Percentiles rank a stretch among this genome's conserved stretches.
Conservation (phyloP, 1,140 invertebrate genomes). For the Cotesia vestalis region DNA sequence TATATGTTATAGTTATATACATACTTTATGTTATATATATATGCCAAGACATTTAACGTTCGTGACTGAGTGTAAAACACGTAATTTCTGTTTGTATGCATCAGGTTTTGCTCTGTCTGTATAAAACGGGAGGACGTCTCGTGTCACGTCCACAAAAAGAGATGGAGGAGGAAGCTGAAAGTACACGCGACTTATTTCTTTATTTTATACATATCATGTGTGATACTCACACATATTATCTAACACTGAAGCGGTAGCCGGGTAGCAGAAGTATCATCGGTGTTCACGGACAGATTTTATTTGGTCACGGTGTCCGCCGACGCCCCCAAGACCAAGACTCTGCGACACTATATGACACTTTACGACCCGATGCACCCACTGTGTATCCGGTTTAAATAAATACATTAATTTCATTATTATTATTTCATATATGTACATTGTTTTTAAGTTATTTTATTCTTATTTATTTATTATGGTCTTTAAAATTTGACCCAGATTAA, state of each 20-base stretch:
- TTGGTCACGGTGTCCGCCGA: conserved; percentile 25
- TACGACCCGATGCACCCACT: conserved; percentile 26
- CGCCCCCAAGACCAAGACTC: conserved; percentile 13
- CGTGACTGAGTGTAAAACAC: conserved; percentile 10
- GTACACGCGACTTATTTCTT: conserved; percentile 55
- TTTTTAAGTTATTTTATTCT: too few relatives aligned
- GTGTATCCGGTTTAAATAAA: conserved; percentile 17
- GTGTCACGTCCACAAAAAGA: conserved; percentile 8
- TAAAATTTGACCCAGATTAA: too few relatives aligned
- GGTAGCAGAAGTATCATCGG: conserved; percentile 1
- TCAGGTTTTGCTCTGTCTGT: background rate
- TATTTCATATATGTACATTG: too few relatives aligned
- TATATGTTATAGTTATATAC: background rate
- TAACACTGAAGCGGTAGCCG: background rate
- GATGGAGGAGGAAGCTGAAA: conserved; percentile 28
- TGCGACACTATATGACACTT: conserved; percentile 19
- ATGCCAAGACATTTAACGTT: conserved; percentile 32
- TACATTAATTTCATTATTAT: too few relatives aligned
- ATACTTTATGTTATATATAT: conserved; percentile 8
- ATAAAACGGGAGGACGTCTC: conserved; percentile 13
- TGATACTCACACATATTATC: background rate
- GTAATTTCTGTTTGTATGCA: conserved; percentile 32
- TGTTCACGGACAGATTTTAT: conserved; percentile 28
- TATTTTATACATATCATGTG: background rate
- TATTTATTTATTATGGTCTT: too few relatives aligned